Conservation (phyloP, 2,113 vertebrate species). For the Pandion haliaetus region DNA sequence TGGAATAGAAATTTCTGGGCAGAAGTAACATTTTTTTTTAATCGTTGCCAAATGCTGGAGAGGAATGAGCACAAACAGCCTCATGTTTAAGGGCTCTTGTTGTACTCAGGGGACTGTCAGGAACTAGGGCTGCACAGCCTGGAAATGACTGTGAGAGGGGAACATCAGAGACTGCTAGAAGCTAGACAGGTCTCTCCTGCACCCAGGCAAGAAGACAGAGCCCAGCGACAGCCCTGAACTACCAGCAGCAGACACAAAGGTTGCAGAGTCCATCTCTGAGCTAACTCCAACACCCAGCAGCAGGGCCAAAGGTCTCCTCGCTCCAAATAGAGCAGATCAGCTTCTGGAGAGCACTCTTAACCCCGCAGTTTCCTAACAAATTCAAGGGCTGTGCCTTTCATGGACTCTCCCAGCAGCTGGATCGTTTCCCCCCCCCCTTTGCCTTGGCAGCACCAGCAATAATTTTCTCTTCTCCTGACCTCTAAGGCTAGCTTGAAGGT, state of each 20-base stretch:
- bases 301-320: neutral
- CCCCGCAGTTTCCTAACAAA: neutral
- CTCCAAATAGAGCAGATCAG: neutral
- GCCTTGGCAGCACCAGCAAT: neutral
- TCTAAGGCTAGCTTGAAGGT: neutral
- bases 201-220: neutral
- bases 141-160: rapidly evolving
- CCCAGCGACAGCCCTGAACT: neutral
- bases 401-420: neutral
- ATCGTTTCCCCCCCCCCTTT: rapidly evolving
- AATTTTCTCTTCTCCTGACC: neutral
- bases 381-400: rapidly evolving
- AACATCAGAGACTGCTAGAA: neutral
- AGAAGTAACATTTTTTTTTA: neutral
- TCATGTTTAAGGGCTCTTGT: neutral
- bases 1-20: neutral
- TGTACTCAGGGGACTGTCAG: neutral
- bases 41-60: neutral
- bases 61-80: neutral
- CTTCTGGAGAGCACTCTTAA: neutral
- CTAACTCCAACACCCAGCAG: neutral
- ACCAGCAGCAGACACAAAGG: neutral
- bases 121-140: neutral
- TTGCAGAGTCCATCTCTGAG: neutral
- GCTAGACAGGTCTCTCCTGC: rapidly evolving